phyloP scores from a whole-genome alignment of 2,113 vertebrate genomes.

The Myotis lucifugus region DNA sequence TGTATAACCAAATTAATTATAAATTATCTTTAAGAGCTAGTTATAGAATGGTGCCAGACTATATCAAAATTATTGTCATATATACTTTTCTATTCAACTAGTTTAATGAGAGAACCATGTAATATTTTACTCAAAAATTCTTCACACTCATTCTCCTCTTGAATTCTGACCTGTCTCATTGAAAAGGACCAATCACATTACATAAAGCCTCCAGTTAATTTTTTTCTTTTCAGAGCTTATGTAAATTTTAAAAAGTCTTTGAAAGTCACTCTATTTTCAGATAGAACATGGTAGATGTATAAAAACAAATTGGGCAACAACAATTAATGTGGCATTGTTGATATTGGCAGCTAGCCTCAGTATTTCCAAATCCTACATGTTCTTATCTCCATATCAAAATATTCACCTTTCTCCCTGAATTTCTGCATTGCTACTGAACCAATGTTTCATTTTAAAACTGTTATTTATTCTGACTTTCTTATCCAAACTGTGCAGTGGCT shows the following conservation, averaged over 20 bases:
- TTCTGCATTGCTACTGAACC: background rate
- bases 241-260: background rate
- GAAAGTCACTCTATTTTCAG: slow-evolving; percentile 19
- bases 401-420: background rate
- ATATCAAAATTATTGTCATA: background rate
- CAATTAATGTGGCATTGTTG: background rate
- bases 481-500: background rate
- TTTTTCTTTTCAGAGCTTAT: background rate
- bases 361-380: slow-evolving; percentile 20
- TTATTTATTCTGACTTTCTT: background rate
- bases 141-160: background rate
- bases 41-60: background rate
- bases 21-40: background rate
- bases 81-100: background rate
- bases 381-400: background rate
- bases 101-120: background rate
- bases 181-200: background rate
- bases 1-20: background rate
- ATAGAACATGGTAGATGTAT: background rate
- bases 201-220: background rate
- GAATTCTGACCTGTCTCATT: background rate
- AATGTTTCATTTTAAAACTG: background rate
- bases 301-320: slow-evolving; percentile 5
- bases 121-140: background rate
- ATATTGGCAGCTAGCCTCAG: background rate